These are phyloP conservation scores for Diglossa brunneiventris DNA, from an alignment of 2,113 vertebrate species.

Conservation along the genomic window DNA sequence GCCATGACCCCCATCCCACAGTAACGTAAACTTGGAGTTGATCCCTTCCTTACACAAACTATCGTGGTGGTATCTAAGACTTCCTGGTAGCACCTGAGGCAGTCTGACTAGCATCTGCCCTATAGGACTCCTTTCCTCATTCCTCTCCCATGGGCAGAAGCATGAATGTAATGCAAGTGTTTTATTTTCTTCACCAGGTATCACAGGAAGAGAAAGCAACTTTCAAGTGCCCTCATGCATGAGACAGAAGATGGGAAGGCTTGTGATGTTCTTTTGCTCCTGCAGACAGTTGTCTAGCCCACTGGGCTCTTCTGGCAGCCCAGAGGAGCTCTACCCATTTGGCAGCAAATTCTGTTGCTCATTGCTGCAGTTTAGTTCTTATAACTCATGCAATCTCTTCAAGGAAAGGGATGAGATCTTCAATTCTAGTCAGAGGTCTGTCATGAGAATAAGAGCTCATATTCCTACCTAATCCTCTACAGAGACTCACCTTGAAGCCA, in stretches of 20 bases:
- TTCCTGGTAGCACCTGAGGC: neutral
- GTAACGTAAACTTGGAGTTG: accelerated
- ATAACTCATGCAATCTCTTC: neutral
- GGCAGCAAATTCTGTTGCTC: neutral
- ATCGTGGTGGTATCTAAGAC: neutral
- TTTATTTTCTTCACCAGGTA: neutral
- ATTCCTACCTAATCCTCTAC: neutral
- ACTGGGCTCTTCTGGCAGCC: neutral
- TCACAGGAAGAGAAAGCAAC: neutral
- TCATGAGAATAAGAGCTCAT: neutral
- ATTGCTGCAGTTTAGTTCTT: neutral
- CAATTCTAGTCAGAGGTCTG: neutral
- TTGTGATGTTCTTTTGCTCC: neutral
- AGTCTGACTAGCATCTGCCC: neutral
- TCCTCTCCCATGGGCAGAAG: neutral
- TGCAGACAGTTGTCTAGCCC: neutral
- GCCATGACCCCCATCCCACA: neutral
- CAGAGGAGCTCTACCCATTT: neutral
- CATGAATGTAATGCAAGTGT: neutral
- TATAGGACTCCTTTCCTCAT: neutral
- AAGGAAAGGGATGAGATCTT: neutral
- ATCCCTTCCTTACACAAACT: neutral
- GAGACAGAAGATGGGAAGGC: neutral
- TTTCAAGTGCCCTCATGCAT: neutral
- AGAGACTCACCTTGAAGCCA: neutral